Evolutionary conservation across 1,140 invertebrate species (phyloP), one percentile per base, ranked within the genome.

Genomic region (Lanistes nyassanus): DNA sequence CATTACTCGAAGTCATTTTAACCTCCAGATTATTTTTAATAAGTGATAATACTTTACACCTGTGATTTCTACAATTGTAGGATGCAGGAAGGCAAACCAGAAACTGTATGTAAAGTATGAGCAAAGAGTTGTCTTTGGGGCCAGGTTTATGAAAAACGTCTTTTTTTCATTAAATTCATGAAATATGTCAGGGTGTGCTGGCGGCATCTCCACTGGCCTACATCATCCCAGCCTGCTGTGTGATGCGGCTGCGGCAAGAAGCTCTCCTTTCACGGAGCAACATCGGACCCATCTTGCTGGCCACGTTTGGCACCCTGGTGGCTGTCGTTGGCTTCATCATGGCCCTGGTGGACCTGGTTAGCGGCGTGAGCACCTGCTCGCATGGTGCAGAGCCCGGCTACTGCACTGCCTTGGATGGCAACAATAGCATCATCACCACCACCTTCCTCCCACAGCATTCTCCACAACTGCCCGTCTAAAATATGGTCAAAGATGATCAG

Each of bases 171-270:
- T n/a, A n/a, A n/a, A n/a, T 36, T 47, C 36, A 11, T 47, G 36
- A 0, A 36, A 29, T 67, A 2, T n/a, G 21, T 47, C 84, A 95
- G 94, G 95, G 95, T 73, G 93, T 96, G 16, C 80, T 96, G 37
- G 94, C 94, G 9, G 95, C 95, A 13, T 94, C 95, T 73, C 95
- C 95, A 11, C 86, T 96, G 76, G 95, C 95, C 26, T 97, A 94
- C 87, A 92, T 97, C 75, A 89, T 97, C 55, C 95, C 95, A 16
- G 94, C 94, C 0, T 84, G 95, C 13, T 94, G 94, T 83, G 96
- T 95, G 82, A 91, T 96, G 75, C 93, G 92, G 84, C 91, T 96
- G 78, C 93, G 94, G 80, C 92, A 93, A 75, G 94, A 94, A 34
- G 90, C 92, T 55, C 78, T 94, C 0, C 87, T 94, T 31, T 93